phyloP scores from a whole-genome alignment of 2,113 vertebrate genomes.

The Cebidichthys violaceus region DNA sequence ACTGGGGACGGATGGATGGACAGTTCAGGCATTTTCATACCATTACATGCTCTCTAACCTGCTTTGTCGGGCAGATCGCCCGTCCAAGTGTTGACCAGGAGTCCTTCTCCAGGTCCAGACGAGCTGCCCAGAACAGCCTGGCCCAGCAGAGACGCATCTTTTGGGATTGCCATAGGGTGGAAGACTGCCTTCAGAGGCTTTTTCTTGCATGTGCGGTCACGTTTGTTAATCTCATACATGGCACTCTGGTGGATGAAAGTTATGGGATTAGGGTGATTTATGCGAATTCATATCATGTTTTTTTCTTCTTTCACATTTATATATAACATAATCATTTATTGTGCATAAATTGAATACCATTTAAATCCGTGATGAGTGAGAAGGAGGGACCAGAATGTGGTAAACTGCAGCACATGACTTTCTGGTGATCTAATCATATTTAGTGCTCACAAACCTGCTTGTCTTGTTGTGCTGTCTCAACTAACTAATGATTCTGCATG shows the following conservation, averaged over 20 bases:
- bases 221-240: constrained; percentile 74
- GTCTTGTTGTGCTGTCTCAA: not conserved
- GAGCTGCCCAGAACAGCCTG: constrained; percentile 77
- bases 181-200: constrained; percentile 63
- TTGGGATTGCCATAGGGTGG: constrained; percentile 74
- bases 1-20: not conserved
- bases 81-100: constrained; percentile 80
- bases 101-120: constrained; percentile 73
- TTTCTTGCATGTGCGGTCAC: constrained; percentile 66
- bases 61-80: constrained; percentile 51
- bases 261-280: not conserved
- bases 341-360: not conserved
- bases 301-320: not conserved
- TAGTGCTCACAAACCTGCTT: not conserved
- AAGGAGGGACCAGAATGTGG: not conserved
- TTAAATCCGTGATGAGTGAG: not conserved
- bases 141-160: constrained; percentile 54
- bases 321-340: not conserved
- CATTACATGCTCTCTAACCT: constrained; percentile 10
- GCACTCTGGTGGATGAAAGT: constrained; percentile 51
- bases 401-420: constrained; percentile 5
- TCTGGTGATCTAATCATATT: not conserved
- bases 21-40: rapidly evolving
- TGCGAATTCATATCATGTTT: not conserved
- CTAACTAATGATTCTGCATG: not conserved